Evolutionary conservation across 2,797 vertebrate species (phyloP).

Genomic region (Gallirallus australis): DNA sequence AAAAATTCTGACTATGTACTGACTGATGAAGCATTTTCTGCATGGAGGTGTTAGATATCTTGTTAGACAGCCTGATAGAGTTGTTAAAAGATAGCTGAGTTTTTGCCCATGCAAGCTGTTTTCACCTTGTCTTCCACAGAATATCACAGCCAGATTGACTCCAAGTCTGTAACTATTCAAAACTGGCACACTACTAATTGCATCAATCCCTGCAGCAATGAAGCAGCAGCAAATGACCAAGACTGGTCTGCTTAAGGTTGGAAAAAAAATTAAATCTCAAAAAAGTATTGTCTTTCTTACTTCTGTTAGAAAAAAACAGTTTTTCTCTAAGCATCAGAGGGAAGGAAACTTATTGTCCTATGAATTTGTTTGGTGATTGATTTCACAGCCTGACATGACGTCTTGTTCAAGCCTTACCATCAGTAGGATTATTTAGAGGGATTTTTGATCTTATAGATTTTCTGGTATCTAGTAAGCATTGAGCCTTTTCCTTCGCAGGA

Average conservation of each 20-base stretch:
- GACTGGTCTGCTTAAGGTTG: background rate
- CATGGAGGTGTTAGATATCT: background rate
- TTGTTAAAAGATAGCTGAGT: background rate
- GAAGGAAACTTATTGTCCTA: background rate
- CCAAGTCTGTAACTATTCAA: background rate
- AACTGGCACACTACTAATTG: background rate
- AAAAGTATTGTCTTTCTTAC: background rate
- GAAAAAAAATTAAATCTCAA: background rate
- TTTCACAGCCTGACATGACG: background rate
- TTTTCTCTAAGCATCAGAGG: background rate
- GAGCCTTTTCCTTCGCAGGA: background rate
- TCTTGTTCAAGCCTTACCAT: background rate
- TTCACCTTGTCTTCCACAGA: background rate
- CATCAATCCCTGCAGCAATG: background rate
- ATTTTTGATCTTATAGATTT: background rate
- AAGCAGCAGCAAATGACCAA: background rate
- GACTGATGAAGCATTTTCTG: background rate
- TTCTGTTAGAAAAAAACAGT: background rate
- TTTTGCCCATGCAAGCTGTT: background rate
- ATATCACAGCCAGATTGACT: background rate
- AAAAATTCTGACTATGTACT: background rate
- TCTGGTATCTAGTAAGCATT: background rate
- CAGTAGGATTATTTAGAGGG: background rate
- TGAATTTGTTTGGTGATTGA: background rate
- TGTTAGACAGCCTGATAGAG: background rate